A percentile compares a stretch with the other conserved stretches of the same genome.
Conservation (phyloP, 2,113 vertebrate genomes). For the Nothoprocta perdicaria region DNA sequence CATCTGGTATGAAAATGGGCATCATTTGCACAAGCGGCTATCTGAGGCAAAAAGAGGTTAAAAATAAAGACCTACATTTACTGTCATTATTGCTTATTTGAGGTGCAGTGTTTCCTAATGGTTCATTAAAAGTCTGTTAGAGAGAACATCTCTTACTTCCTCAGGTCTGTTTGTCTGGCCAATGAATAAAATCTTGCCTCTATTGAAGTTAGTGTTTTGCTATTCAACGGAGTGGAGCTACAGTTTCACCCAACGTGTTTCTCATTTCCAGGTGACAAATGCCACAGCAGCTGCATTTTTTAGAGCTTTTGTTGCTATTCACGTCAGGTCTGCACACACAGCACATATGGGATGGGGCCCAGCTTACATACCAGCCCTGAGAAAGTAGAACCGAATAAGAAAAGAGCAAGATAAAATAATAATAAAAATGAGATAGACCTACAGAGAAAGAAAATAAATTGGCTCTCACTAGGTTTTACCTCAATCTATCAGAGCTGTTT, state of each 20-base stretch:
- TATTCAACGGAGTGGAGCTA: background rate
- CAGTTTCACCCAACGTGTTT: background rate
- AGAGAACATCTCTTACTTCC: background rate
- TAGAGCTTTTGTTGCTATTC: background rate
- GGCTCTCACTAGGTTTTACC: background rate
- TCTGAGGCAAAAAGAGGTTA: conserved; percentile 3
- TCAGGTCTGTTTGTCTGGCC: background rate
- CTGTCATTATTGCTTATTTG: background rate
- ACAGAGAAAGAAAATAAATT: background rate
- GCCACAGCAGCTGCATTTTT: background rate
- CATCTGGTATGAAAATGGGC: background rate
- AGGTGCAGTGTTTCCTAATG: background rate
- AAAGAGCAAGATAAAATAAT: background rate
- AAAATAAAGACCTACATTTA: background rate
- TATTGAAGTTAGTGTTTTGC: background rate
- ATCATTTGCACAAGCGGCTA: background rate
- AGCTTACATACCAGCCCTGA: background rate
- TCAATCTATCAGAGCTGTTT: conserved; percentile 28
- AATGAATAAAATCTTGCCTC: background rate
- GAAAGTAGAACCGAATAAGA: background rate
- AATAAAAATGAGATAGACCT: background rate
- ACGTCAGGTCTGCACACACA: background rate
- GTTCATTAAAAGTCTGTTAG: background rate
- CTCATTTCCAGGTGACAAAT: background rate
- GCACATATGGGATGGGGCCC: background rate